Base-by-base conservation (phyloP, 1,140 invertebrate genomes). In the Pseudomyrmex sp. region DNA sequence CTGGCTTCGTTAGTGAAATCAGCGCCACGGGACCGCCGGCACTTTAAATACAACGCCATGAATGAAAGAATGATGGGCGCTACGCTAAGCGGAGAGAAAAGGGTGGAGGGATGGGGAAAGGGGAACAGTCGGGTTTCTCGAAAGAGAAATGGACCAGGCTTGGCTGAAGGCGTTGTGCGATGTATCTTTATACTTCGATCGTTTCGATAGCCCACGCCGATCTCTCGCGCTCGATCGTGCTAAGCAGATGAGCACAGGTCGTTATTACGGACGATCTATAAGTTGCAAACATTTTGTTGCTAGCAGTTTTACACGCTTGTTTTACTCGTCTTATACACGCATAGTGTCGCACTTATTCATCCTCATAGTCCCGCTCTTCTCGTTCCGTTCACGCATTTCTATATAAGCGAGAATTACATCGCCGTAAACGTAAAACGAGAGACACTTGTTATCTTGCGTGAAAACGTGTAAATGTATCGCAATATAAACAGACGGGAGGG, bases 1-100 rank as follows among this genome's bases (percentile, higher is more conserved):
- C 62, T 61, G 87, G 80, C 83, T 90, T 91, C 89, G 90, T 91
- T 91, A 91, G 89, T 90, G 83, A 91, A 91, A 91, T 90, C 85
- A 90, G 83, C 82, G 83, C 68, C 50, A 82, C 76, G 88, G 61
- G 70, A 89, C 88, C 88, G 88, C 80, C 82, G 89, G 89, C 89
- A 74, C 54, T 89, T 86, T 80, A 83, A 85, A 85, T 70, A 56
- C 58, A 23, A 35, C 74, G 58, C 85, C 74, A 26, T 48, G 74
- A 56, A 65, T 48, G 74, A 88, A 82, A 88, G 72, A 82, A 82
- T 66, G 83, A 88, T 83, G 88, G 35, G 35, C 68, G 59, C 70
- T 56, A 58, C 46, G 50, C 75, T 88, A 85, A 86, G 84, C 69
- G 85, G 65, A 58, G 74, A 74, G 75, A 73, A 65, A 80, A 52